phyloP scores from a whole-genome alignment of 2,113 vertebrate genomes.

The Cyprinodon brontotheroides region DNA sequence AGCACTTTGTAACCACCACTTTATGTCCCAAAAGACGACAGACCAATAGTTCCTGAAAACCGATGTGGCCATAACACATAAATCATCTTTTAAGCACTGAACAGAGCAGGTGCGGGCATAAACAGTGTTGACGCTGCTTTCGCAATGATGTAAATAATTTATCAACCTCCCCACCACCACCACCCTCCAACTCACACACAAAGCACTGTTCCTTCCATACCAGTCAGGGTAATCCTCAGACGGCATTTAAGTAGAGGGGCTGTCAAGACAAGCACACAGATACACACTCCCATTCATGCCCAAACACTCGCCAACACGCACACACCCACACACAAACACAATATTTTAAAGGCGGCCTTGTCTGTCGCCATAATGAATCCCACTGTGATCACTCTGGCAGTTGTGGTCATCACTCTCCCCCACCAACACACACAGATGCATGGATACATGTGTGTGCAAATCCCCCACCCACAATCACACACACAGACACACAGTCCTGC shows the following conservation, averaged over 20 bases:
- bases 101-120: slow-evolving; percentile 91
- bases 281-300: slow-evolving; percentile 16
- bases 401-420: slow-evolving; percentile 89
- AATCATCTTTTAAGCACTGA: slow-evolving; percentile 99
- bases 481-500: slow-evolving; percentile 64
- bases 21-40: slow-evolving; percentile 90
- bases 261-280: slow-evolving; percentile 73
- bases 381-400: slow-evolving; percentile 81
- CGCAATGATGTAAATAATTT: slow-evolving; percentile 98
- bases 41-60: slow-evolving; percentile 93
- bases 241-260: slow-evolving; percentile 85
- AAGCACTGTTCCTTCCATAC: slow-evolving; percentile 92
- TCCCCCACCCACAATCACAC: slow-evolving; percentile 41
- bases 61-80: slow-evolving; percentile 94
- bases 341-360: slow-evolving; percentile 86
- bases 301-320: slow-evolving; percentile 9
- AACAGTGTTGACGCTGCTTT: slow-evolving; percentile 93
- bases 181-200: slow-evolving; percentile 72
- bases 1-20: slow-evolving; percentile 96
- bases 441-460: background rate
- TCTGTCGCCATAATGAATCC: slow-evolving; percentile 96
- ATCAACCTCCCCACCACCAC: slow-evolving; percentile 88
- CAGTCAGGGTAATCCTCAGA: slow-evolving; percentile 89
- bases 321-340: slow-evolving; percentile 39
- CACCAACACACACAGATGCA: slow-evolving; percentile 44